Evolutionary conservation across 2,888 invertebrate genomes (phyloP).

Genomic region (Ernsta delagoae): DNA sequence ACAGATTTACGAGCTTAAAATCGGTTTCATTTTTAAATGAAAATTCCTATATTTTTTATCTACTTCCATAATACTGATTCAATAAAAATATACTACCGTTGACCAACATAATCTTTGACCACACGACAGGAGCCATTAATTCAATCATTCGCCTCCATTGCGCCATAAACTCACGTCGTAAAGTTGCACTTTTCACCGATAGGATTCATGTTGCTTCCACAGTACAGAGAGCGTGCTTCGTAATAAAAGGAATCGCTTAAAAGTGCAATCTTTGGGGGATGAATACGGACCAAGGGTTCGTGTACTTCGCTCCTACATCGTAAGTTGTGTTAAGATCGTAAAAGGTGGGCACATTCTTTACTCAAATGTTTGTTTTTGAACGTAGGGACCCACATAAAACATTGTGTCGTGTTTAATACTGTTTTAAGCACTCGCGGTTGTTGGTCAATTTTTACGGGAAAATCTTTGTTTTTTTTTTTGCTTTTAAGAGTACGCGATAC

Average conservation of each 20-base stretch:
- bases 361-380: neutral
- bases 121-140: slow-evolving; percentile 58
- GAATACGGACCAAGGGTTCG: slow-evolving; percentile 15
- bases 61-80: neutral
- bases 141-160: slow-evolving; percentile 71
- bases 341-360: neutral
- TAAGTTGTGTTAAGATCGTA: neutral
- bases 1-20: too few species aligned
- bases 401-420: too few species aligned
- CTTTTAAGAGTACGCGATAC: too few species aligned
- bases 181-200: slow-evolving; percentile 74
- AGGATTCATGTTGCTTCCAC: slow-evolving; percentile 55
- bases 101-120: slow-evolving; percentile 34
- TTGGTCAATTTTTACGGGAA: too few species aligned
- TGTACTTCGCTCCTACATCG: neutral
- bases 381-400: too few species aligned
- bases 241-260: slow-evolving; percentile 77
- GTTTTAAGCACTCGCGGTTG: too few species aligned
- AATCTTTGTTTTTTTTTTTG: too few species aligned
- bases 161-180: slow-evolving; percentile 69
- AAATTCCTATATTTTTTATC: neutral
- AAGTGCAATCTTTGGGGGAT: slow-evolving; percentile 66
- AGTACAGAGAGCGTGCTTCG: slow-evolving; percentile 52
- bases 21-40: too few species aligned
- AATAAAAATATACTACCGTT: too few species aligned